Conservation (phyloP, 1,140 invertebrate species). For the Ostrea edulis region DNA sequence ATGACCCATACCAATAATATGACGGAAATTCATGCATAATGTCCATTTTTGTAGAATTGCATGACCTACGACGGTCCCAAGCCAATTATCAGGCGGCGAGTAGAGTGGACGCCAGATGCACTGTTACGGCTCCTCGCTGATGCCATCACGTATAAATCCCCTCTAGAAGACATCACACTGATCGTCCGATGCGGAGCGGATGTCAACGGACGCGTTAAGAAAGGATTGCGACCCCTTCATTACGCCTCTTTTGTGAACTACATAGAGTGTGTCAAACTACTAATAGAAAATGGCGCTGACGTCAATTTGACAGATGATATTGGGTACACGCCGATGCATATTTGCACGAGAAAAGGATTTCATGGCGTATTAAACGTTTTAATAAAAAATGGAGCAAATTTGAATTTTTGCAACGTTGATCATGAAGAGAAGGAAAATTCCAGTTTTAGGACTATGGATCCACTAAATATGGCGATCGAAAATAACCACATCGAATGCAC, state of each 20-base stretch:
- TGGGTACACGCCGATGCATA: constrained; percentile 92
- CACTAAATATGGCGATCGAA: constrained; percentile 84
- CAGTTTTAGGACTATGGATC: constrained; percentile 73
- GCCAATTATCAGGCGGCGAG: background rate
- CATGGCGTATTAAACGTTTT: constrained; percentile 83
- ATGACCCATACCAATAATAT: too few relatives aligned
- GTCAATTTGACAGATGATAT: constrained; percentile 93
- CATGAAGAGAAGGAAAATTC: constrained; percentile 59
- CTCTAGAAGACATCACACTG: constrained; percentile 88
- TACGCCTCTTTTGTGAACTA: constrained; percentile 94
- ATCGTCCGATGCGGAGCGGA: constrained; percentile 70
- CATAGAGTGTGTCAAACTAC: constrained; percentile 85
- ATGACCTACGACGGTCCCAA: constrained; percentile 17
- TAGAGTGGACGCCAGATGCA: constrained; percentile 42
- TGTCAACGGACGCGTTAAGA: constrained; percentile 80
- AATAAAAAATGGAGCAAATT: constrained; percentile 88
- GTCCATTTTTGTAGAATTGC: background rate
- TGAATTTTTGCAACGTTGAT: constrained; percentile 84
- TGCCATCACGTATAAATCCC: constrained; percentile 91
- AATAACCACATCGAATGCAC: constrained; percentile 90
- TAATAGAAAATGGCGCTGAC: constrained; percentile 84
- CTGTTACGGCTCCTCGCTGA: constrained; percentile 91
- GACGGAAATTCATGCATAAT: background rate
- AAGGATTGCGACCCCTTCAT: constrained; percentile 91
- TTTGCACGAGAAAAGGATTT: constrained; percentile 91